phyloP scores from a whole-genome alignment of 2,113 vertebrate species.

The Microcebus lehilahytsara region DNA sequence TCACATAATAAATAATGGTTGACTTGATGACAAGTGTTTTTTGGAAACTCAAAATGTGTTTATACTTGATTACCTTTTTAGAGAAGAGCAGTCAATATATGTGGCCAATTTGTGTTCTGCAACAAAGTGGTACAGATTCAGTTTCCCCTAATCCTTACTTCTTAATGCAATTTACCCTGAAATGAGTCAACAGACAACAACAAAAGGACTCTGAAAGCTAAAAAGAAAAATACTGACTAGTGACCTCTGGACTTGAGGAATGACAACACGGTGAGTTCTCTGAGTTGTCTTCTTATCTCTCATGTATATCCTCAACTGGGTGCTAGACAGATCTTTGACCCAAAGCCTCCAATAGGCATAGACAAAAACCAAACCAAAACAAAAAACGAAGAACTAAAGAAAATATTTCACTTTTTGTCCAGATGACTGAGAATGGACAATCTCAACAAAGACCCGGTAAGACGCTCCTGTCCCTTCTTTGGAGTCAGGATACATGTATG shows the following conservation, averaged over 20 bases:
- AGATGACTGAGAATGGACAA: neutral
- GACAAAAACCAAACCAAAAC: neutral
- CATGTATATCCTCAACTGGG: neutral
- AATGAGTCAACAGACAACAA: neutral
- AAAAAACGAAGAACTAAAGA: neutral
- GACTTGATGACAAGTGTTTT: neutral
- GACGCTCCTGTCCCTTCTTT: neutral
- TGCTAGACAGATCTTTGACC: neutral
- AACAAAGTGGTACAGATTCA: neutral
- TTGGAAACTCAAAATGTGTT: neutral
- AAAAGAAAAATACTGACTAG: neutral
- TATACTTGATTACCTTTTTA: neutral
- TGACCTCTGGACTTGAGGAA: neutral
- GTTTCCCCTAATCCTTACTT: neutral
- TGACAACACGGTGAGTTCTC: neutral
- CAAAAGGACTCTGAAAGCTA: neutral
- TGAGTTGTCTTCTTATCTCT: neutral
- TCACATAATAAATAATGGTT: neutral
- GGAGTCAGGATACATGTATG: neutral
- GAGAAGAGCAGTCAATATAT: neutral
- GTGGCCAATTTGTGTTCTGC: neutral
- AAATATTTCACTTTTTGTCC: neutral
- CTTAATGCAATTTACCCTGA: neutral
- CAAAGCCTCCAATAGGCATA: neutral
- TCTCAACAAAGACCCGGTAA: neutral